A percentile compares a stretch with the other conserved stretches of the same genome.
Conservation (phyloP, 1,140 invertebrate species). For the Mactra quadrangularis region DNA sequence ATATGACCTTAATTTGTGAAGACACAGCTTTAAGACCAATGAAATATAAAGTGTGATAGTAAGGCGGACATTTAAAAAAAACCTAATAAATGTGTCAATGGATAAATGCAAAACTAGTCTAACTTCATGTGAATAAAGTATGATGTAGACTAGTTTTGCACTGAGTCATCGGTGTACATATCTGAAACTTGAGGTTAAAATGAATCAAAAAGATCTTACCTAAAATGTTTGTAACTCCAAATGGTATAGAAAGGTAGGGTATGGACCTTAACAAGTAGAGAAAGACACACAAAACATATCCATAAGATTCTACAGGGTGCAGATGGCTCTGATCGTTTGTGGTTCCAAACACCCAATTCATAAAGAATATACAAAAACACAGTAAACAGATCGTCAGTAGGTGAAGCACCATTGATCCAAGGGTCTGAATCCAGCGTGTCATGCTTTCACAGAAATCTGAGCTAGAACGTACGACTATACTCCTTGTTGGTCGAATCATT, state of each 20-base stretch:
- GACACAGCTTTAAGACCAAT: no score
- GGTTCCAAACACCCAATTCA: conserved; percentile 50
- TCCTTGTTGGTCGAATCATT: conserved; percentile 19
- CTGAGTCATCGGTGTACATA: no score
- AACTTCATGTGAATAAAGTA: no score
- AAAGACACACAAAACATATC: conserved; percentile 12
- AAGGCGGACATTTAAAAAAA: no score
- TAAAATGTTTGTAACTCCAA: conserved; percentile 85
- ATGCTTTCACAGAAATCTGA: conserved; percentile 12
- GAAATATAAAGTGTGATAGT: no score
- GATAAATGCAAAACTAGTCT: no score
- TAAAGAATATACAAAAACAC: conserved; percentile 42
- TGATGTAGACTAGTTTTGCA: no score
- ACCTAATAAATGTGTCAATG: no score
- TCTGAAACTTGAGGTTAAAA: no score
- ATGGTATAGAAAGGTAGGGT: conserved; percentile 71
- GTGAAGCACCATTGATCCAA: conserved; percentile 18
- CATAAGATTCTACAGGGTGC: conserved; percentile 43
- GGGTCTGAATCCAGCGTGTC: conserved; percentile 17
- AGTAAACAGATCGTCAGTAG: conserved; percentile 28
- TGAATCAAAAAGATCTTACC: conserved; percentile 40
- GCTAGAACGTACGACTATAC: conserved; percentile 19
- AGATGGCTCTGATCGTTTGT: conserved; percentile 40
- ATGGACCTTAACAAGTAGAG: conserved; percentile 50
- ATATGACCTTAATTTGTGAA: no score